Percentiles rank a stretch among this genome's conserved stretches.
phyloP scores from a whole-genome alignment of 2,113 vertebrate species.

The Entelurus aequoreus region DNA sequence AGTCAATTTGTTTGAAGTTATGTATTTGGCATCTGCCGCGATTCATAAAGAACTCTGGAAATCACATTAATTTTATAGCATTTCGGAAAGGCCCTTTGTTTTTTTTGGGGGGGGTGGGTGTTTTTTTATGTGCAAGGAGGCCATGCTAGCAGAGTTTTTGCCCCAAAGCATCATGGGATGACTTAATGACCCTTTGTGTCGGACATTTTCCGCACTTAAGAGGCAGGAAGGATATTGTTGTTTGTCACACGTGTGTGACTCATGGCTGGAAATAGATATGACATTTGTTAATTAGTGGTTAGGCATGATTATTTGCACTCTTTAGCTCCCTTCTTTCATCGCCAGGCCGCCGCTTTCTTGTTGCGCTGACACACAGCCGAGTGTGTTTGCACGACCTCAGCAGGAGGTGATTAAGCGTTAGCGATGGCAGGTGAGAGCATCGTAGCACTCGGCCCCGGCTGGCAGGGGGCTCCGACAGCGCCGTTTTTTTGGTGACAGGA shows the following conservation, averaged over 20 bases:
- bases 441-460: slow-evolving; percentile 54
- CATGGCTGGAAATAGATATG: slow-evolving; percentile 65
- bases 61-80: slow-evolving; percentile 74
- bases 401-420: slow-evolving; percentile 61
- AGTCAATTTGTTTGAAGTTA: slow-evolving; percentile 84
- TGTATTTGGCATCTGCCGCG: slow-evolving; percentile 76
- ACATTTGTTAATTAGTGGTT: slow-evolving; percentile 66
- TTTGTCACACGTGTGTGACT: slow-evolving; percentile 64
- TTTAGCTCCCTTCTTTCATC: slow-evolving; percentile 45
- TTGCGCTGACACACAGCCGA: slow-evolving; percentile 36
- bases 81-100: slow-evolving; percentile 52
- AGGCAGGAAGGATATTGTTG: slow-evolving; percentile 59
- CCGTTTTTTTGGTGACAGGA: slow-evolving; percentile 59
- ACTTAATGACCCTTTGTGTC: slow-evolving; percentile 19
- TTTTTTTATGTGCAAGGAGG: not conserved
- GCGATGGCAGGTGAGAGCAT: slow-evolving; percentile 62
- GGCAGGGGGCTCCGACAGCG: slow-evolving; percentile 40
- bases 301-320: slow-evolving; percentile 68
- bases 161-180: slow-evolving; percentile 42
- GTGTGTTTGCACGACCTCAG: slow-evolving; percentile 31
- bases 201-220: slow-evolving; percentile 46
- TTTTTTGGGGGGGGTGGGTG: slow-evolving; percentile 8
- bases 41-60: slow-evolving; percentile 76
- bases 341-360: slow-evolving; percentile 8
- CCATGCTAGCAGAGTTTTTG: not conserved